These are phyloP conservation scores for Heliconius himera DNA, from an alignment of 1,140 invertebrate species.

Conservation along the genomic window DNA sequence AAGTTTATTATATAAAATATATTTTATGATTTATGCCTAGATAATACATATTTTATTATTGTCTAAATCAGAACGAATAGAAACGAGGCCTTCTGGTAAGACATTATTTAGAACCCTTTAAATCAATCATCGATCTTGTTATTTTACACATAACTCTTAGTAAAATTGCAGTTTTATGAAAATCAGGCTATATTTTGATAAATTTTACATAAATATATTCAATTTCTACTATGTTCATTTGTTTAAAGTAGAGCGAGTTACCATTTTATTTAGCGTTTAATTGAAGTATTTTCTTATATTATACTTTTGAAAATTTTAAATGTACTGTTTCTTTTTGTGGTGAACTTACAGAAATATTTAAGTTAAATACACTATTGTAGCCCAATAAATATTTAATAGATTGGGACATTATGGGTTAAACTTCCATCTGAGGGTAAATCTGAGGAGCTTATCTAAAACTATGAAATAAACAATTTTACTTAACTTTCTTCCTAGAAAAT, in stretches of 20 bases:
- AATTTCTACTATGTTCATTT: neutral
- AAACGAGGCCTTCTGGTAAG: neutral
- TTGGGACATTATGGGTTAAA: too few relatives aligned
- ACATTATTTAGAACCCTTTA: neutral
- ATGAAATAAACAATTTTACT: neutral
- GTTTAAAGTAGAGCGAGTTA: neutral
- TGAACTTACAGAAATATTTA: too few relatives aligned
- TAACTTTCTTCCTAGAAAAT: neutral
- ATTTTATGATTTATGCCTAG: neutral
- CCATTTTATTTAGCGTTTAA: neutral
- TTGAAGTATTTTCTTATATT: too few relatives aligned
- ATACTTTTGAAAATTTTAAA: too few relatives aligned
- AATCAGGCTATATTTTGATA: neutral
- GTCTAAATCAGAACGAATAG: neutral
- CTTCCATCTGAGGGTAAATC: too few relatives aligned
- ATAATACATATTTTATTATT: neutral
- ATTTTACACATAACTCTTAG: neutral
- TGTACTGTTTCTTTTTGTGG: too few relatives aligned
- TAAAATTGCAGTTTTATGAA: neutral
- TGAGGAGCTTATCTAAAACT: neutral
- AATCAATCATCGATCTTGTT: neutral
- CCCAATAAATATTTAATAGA: too few relatives aligned
- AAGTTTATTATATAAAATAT: neutral
- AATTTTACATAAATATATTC: neutral
- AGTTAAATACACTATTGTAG: too few relatives aligned